Evolutionary conservation across 1,140 invertebrate species (phyloP), one percentile per base, ranked within the genome.

Genomic region (Eriocheir sinensis): DNA sequence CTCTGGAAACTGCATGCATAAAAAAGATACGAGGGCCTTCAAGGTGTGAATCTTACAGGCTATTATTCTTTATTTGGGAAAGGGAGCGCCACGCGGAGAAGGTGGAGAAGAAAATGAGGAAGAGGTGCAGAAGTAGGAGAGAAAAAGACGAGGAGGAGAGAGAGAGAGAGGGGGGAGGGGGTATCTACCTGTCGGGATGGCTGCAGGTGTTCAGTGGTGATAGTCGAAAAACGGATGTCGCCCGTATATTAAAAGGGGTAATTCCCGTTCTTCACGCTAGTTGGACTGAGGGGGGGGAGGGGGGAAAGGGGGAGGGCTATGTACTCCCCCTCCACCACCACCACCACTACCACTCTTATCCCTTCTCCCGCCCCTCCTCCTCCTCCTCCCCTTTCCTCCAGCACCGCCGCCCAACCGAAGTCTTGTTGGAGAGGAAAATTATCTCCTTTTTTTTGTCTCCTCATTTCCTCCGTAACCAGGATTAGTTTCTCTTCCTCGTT

Each of bases 41-140:
- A 72, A n/a, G 60, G 60, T 72, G 60, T 72, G 60, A 72, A n/a
- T 72, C n/a, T 72, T 72, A 72, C 60, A 17, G 21, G 60, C 60
- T 72, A 72, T 72, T 72, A 72, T 72, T 72, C 60, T 72, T 72
- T 72, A 72, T 72, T n/a, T 72, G 60, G 60, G 60, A n/a, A 72
- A 72, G 60, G 60, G 60, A 72, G 60, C 60, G 60, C 60, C 60
- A 89, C 9, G 44, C 86, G 4, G 0, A 30, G 38, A 17, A 40
- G 34, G 21, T 27, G 38, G 86, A 88, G 38, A 81, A 32, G 34
- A 32, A 80, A 32, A 21, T 81, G 44, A 89, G n/a, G 40, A 41
- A 41, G 38, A 34, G 32, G 15, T n/a, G 9, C 41, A 44, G 38
- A 17, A 27, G 86, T 44, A 21, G 36, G 6, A 44, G 9, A 89